These are phyloP conservation scores for Clarias magur DNA, from an alignment of 2,113 vertebrate species.

Conservation along the genomic window DNA sequence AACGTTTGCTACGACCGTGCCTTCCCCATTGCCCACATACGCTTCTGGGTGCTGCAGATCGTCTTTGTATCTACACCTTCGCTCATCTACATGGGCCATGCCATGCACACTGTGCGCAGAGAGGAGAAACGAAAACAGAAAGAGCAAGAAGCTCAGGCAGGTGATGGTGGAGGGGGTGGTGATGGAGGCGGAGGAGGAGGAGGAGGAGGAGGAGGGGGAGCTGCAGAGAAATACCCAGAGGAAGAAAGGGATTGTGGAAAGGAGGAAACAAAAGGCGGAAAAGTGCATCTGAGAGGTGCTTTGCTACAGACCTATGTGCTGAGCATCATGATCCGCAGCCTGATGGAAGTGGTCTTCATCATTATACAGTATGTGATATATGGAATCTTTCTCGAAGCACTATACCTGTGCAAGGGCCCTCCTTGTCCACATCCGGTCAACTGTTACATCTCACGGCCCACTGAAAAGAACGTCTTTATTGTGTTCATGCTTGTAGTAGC, in stretches of 20 bases:
- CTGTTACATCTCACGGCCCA: slow-evolving; percentile 94
- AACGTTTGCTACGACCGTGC: slow-evolving; percentile 96
- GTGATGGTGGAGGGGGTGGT: slow-evolving; percentile 75
- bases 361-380: slow-evolving; percentile 90
- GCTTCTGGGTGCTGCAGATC: slow-evolving; percentile 98
- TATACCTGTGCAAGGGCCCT: slow-evolving; percentile 84
- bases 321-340: slow-evolving; percentile 87
- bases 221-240: slow-evolving; percentile 59
- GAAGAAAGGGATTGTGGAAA: slow-evolving; percentile 63
- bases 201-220: slow-evolving; percentile 45
- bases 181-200: slow-evolving; percentile 61
- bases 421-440: slow-evolving; percentile 92
- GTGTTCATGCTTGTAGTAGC: slow-evolving; percentile 93
- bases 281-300: slow-evolving; percentile 78
- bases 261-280: slow-evolving; percentile 64
- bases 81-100: slow-evolving; percentile 92
- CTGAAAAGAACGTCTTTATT: slow-evolving; percentile 97
- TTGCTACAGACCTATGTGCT: slow-evolving; percentile 89
- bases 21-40: slow-evolving; percentile 95
- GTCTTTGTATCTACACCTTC: slow-evolving; percentile 96
- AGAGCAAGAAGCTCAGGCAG: slow-evolving; percentile 61
- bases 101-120: slow-evolving; percentile 87
- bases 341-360: slow-evolving; percentile 93
- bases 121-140: slow-evolving; percentile 83
- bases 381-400: slow-evolving; percentile 84